phyloP scores from a whole-genome alignment of 37 sponge, comb jelly and placozoan species.

The Hexactinellida sp. region DNA sequence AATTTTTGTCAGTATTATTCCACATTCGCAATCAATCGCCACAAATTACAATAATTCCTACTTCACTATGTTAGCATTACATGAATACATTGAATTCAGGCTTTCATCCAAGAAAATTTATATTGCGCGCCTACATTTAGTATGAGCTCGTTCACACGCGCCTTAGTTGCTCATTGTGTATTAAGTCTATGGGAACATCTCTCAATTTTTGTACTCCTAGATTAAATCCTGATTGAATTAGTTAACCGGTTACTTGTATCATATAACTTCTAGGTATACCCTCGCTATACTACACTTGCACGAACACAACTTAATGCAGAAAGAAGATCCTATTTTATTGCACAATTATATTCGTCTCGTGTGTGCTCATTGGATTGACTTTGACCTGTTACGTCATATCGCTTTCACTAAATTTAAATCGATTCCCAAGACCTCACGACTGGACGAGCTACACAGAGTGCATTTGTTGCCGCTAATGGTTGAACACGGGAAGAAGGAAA shows the following conservation, averaged over 20 bases:
- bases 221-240: too few relatives aligned
- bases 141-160: too few relatives aligned
- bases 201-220: too few relatives aligned
- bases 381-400: not conserved
- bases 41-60: not conserved
- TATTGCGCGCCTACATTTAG: too few relatives aligned
- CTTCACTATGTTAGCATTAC: not conserved
- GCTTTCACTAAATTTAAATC: slow-evolving; percentile 9
- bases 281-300: not conserved
- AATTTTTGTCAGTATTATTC: not conserved
- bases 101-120: too few relatives aligned
- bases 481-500: not conserved
- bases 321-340: not conserved
- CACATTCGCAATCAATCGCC: not conserved
- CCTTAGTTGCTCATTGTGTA: too few relatives aligned
- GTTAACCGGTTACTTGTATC: too few relatives aligned
- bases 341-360: not conserved
- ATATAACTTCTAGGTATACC: not conserved
- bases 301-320: not conserved
- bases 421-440: not conserved
- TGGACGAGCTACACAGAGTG: not conserved
- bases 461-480: not conserved
- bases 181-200: too few relatives aligned
- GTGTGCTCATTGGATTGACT: not conserved
- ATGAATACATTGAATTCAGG: not conserved